A percentile compares a stretch with the other conserved stretches of the same genome.
Evolutionary conservation across 2,888 invertebrate species (phyloP).

Genomic region (Brachylomia viminalis): DNA sequence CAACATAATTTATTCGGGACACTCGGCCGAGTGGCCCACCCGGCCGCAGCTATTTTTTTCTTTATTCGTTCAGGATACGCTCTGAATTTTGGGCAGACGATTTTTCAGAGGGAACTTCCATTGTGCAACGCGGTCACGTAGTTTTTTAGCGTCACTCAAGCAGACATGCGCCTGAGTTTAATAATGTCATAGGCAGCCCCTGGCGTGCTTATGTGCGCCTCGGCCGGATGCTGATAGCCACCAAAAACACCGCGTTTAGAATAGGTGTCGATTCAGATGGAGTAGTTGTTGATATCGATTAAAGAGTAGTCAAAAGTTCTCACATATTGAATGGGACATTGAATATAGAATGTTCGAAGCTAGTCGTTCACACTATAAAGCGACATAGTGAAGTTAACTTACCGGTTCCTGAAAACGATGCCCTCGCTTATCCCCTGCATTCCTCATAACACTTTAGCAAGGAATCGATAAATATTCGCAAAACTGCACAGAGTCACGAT

Average conservation of each 20-base stretch:
- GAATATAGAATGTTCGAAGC: neutral
- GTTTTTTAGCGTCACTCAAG: conserved; percentile 84
- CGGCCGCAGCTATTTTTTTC: conserved; percentile 81
- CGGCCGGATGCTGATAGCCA: conserved; percentile 57
- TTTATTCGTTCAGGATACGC: conserved; percentile 82
- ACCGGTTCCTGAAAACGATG: conserved; percentile 1
- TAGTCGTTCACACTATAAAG: neutral
- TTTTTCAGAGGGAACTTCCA: conserved; percentile 82
- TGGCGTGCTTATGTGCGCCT: conserved; percentile 61
- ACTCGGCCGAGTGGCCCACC: conserved; percentile 79
- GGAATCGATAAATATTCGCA: conserved; percentile 69
- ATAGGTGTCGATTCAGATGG: conserved; percentile 9
- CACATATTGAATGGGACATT: neutral
- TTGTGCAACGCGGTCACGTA: conserved; percentile 88
- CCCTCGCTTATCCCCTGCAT: conserved; percentile 18
- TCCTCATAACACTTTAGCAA: conserved; percentile 54
- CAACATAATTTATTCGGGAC: conserved; percentile 89
- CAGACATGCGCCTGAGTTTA: conserved; percentile 87
- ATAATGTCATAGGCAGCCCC: conserved; percentile 85
- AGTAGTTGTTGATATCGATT: neutral
- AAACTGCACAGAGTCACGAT: conserved; percentile 72
- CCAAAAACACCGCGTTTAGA: conserved; percentile 62
- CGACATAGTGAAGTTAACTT: neutral
- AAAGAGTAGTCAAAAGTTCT: neutral
- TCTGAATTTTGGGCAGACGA: conserved; percentile 80